Conservation (phyloP, 1,140 invertebrate genomes). For the Neodiprion virginianus region DNA sequence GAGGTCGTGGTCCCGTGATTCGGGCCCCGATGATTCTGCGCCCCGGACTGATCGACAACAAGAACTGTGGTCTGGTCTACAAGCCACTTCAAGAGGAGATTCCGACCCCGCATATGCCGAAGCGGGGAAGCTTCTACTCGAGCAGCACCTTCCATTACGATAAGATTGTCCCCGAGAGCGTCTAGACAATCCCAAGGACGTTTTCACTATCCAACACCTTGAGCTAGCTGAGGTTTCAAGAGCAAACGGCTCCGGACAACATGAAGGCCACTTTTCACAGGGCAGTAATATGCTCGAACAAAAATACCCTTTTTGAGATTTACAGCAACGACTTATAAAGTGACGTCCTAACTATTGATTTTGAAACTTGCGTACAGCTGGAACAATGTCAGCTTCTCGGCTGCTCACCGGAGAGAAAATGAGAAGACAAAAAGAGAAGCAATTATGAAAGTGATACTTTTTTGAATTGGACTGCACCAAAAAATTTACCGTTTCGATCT, state of each 20-base stretch:
- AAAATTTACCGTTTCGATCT: no score
- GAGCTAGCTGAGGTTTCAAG: background rate
- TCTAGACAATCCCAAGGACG: conserved; percentile 62
- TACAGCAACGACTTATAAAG: background rate
- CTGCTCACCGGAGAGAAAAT: no score
- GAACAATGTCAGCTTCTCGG: background rate
- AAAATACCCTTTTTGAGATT: conserved; percentile 6
- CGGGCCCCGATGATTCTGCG: conserved; percentile 55
- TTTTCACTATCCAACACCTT: conserved; percentile 49
- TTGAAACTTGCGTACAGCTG: background rate
- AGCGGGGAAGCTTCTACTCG: conserved; percentile 66
- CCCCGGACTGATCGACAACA: conserved; percentile 52
- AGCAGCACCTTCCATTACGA: conserved; percentile 70
- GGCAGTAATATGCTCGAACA: conserved; percentile 4
- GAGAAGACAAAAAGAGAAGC: no score
- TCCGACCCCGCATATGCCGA: conserved; percentile 57
- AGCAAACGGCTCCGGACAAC: background rate
- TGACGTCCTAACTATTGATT: background rate
- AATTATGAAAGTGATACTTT: no score
- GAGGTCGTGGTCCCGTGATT: conserved; percentile 51
- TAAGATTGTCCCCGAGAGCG: conserved; percentile 69
- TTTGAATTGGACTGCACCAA: no score
- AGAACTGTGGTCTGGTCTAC: conserved; percentile 60
- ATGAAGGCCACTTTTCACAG: background rate
- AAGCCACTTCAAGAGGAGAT: conserved; percentile 62